Evolutionary conservation across 2,113 vertebrate genomes (phyloP).

Genomic region (Theristicus caerulescens): DNA sequence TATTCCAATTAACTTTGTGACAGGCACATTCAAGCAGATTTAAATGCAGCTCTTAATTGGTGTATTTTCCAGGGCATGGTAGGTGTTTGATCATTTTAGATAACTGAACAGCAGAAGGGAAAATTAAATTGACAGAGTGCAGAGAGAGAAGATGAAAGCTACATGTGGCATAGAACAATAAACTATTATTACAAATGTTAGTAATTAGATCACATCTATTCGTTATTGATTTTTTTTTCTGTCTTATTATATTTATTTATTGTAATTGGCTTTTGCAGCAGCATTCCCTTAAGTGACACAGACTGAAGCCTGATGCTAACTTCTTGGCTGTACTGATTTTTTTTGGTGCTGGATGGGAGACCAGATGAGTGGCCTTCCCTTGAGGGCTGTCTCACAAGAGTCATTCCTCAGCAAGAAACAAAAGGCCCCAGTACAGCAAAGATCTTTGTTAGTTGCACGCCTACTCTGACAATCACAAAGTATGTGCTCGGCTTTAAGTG

Average conservation of each 20-base stretch:
- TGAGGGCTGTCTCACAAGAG: neutral
- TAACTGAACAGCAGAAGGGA: conserved; percentile 36
- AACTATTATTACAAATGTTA: conserved; percentile 35
- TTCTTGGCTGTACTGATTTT: neutral
- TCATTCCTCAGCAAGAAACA: neutral
- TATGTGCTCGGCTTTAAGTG: neutral
- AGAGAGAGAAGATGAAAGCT: conserved; percentile 16
- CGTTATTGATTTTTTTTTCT: neutral
- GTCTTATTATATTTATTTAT: conserved; percentile 8
- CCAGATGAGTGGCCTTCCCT: neutral
- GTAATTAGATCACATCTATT: conserved; percentile 24
- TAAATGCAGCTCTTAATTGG: conserved; percentile 53
- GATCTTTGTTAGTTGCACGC: neutral
- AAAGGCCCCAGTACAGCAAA: neutral
- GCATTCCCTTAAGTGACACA: neutral
- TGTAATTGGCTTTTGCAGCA: neutral
- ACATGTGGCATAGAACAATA: conserved; percentile 3
- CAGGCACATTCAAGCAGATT: conserved; percentile 3
- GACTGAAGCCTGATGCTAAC: neutral
- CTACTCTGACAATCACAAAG: neutral
- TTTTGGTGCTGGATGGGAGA: neutral
- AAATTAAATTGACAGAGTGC: conserved; percentile 42
- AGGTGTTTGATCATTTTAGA: conserved; percentile 30
- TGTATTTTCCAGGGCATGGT: conserved; percentile 8
- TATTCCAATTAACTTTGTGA: conserved; percentile 29